Evolutionary conservation across 2,888 invertebrate species (phyloP).

Genomic region (Cotesia congregata): DNA sequence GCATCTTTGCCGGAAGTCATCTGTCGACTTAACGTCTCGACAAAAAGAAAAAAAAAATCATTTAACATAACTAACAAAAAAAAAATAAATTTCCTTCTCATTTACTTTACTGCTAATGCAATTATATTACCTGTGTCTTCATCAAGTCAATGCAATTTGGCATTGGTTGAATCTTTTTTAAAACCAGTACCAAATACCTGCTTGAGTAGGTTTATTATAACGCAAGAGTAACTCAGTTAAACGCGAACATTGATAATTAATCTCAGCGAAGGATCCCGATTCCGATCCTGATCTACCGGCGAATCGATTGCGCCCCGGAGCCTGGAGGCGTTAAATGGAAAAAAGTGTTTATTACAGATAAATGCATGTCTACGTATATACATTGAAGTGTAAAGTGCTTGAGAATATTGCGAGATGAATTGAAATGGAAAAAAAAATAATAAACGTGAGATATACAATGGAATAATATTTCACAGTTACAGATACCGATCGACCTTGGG

Average conservation of each 20-base stretch:
- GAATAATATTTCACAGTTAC: slow-evolving; percentile 63
- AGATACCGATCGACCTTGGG: slow-evolving; percentile 64
- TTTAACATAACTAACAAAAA: not conserved
- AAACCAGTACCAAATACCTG: slow-evolving; percentile 29
- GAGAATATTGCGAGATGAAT: slow-evolving; percentile 19
- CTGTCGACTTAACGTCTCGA: slow-evolving; percentile 5
- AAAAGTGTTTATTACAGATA: slow-evolving; percentile 4
- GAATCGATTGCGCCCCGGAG: slow-evolving; percentile 35
- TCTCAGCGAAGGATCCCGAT: slow-evolving; percentile 33
- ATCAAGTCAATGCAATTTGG: not conserved
- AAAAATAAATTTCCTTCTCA: not conserved
- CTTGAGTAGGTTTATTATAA: too few relatives aligned
- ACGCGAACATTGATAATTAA: slow-evolving; percentile 41
- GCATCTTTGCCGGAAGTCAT: slow-evolving; percentile 20
- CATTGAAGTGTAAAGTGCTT: slow-evolving; percentile 31
- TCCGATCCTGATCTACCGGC: slow-evolving; percentile 27
- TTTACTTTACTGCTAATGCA: not conserved
- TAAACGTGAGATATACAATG: slow-evolving; percentile 42
- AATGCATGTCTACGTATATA: not conserved
- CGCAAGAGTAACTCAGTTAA: slow-evolving; percentile 32
- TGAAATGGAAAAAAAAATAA: slow-evolving; percentile 25
- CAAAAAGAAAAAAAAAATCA: not conserved
- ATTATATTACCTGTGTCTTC: not conserved
- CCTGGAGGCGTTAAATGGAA: slow-evolving; percentile 40
- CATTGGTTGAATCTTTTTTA: slow-evolving; percentile 7